Percentiles rank a stretch among this genome's conserved stretches.
Conservation (phyloP, 2,113 vertebrate species). For the Rhizomys pruinosus region DNA sequence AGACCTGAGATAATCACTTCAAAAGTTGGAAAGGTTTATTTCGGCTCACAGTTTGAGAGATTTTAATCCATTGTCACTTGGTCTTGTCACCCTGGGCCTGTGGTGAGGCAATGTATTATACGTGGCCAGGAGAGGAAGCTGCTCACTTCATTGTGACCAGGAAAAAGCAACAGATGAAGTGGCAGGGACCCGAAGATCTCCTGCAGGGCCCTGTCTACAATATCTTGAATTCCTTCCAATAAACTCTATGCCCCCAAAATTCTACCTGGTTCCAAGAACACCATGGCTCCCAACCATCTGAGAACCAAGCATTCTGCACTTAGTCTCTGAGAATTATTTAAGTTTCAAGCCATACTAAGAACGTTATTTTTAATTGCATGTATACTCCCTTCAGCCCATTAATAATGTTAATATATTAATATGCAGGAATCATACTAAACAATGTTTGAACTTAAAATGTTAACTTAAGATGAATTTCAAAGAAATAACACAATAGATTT, state of each 20-base stretch:
- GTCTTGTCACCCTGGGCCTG: neutral
- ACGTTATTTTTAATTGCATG: neutral
- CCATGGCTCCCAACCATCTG: neutral
- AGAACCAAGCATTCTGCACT: neutral
- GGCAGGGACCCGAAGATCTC: neutral
- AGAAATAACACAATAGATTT: neutral
- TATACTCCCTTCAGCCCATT: neutral
- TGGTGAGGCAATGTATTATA: no score
- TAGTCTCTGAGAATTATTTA: neutral
- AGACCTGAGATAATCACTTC: neutral
- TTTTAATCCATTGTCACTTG: neutral
- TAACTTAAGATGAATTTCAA: neutral
- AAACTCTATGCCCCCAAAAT: neutral
- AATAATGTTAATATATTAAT: neutral
- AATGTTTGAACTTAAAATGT: neutral
- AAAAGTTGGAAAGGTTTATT: neutral
- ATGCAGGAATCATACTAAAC: neutral
- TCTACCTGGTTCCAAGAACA: neutral
- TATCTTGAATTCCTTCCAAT: neutral
- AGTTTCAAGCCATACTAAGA: neutral
- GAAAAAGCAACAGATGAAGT: neutral
- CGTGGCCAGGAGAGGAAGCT: no score
- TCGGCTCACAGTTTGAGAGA: neutral
- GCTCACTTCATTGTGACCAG: no score
- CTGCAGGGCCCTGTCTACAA: fast-evolving